Base-by-base conservation (phyloP, 2,113 vertebrate species). In the Herpetotheres cachinnans region DNA sequence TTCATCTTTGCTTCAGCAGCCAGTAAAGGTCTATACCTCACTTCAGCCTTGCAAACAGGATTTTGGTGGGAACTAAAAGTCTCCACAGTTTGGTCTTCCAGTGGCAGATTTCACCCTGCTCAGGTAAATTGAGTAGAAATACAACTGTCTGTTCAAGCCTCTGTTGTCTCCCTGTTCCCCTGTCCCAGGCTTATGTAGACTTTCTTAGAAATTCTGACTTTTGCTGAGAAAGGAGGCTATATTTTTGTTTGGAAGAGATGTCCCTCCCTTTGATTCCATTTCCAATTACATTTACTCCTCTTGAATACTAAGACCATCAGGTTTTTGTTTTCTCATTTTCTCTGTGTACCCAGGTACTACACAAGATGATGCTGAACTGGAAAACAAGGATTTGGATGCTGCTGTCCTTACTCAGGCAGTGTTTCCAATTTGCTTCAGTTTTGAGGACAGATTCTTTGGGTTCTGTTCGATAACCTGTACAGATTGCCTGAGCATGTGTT, bases 11-110 rank as follows among this genome's bases (percentile, higher is more conserved):
- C 86, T 85, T 89, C 20, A 3, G 82, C 34, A 73, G 89, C 86
- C 93, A 96, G 32, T 59, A 91, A 96, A 93, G 17, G 34, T 38
- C 78, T 72, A 87, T 94, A 81, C 82, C 29, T 96, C 85, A 92
- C 78, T 93, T 74, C 54, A 79, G 19, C 50, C 52, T 86, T 87
- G 56, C 61, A 97, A 93, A 95, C 78, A 95, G 78, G 62, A 87
- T 84, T 81, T 83, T 80, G n/a, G 30, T 69, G 70, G 46, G 38
- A 94, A 91, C 5, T 42, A 50, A 56, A 69, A 71, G 25, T 34
- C 10, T 71, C 24, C 22, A 40, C 30, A 59, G 25, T 91, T 66
- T 55, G 47, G n/a, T 86, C 50, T 92, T 78, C 47, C 76, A 88
- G 49, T n/a, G 56, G 29, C 0, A 0, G 66, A 61, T 89, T 93